A percentile compares a stretch with the other conserved stretches of the same genome.
Conservation (phyloP, 2,797 vertebrate species). For the Microctenopoma stevenorrisi region DNA sequence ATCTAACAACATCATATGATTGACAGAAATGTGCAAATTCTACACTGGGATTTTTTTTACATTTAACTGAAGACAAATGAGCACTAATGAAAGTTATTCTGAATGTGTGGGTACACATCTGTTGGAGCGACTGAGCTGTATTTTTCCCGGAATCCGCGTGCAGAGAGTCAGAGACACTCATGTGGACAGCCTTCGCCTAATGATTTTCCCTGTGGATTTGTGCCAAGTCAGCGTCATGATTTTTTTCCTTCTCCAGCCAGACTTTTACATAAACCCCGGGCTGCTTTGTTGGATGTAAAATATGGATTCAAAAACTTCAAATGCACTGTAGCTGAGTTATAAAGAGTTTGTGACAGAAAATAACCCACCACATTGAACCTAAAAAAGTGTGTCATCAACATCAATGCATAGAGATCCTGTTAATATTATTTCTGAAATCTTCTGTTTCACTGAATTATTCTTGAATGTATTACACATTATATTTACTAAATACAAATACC, state of each 20-base stretch:
- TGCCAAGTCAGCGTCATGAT: constrained; percentile 53
- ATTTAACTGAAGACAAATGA: background rate
- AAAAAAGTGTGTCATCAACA: background rate
- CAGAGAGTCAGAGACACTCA: constrained; percentile 9
- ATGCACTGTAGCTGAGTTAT: background rate
- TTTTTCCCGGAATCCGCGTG: background rate
- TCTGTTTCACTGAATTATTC: background rate
- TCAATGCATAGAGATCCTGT: background rate
- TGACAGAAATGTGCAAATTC: background rate
- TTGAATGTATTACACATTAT: background rate
- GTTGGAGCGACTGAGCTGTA: background rate
- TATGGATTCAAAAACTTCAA: background rate
- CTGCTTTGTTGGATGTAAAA: background rate
- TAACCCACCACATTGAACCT: background rate
- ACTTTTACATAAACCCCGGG: background rate
- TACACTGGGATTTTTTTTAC: background rate
- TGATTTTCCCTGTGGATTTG: constrained; percentile 48
- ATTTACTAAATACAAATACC: background rate
- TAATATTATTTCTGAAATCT: background rate
- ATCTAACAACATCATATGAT: background rate
- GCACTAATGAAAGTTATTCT: background rate
- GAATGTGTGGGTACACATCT: constrained; percentile 10
- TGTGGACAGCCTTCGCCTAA: constrained; percentile 33
- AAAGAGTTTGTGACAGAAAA: constrained; percentile 6
- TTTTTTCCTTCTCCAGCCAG: constrained; percentile 13